Conservation (phyloP, 2,888 invertebrate species). For the Cephus pygmeus region DNA sequence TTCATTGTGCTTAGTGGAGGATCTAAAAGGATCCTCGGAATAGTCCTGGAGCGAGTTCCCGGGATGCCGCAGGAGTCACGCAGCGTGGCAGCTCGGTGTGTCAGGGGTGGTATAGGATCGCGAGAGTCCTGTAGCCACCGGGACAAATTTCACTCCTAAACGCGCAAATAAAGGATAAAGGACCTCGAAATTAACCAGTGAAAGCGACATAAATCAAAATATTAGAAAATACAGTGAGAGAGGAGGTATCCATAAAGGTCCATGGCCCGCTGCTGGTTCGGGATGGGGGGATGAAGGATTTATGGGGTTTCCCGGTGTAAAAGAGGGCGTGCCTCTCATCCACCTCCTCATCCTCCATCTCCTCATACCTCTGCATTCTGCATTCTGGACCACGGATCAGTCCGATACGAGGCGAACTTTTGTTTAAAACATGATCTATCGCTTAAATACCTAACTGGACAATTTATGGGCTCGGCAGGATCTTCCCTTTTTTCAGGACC, state of each 20-base stretch:
- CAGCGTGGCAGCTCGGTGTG: not conserved
- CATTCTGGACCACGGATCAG: conserved; percentile 48
- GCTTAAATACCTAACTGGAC: conserved; percentile 60
- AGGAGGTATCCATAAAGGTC: conserved; percentile 20
- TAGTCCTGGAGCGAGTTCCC: not conserved
- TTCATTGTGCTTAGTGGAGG: not conserved
- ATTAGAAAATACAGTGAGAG: conserved; percentile 58
- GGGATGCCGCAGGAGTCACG: not conserved
- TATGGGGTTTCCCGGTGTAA: conserved; percentile 54
- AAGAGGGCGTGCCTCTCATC: conserved; percentile 45
- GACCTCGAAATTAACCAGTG: conserved; percentile 60
- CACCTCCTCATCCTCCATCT: conserved; percentile 30
- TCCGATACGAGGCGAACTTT: conserved; percentile 48
- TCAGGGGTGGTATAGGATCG: not conserved
- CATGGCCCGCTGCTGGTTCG: not conserved
- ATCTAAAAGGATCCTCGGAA: not conserved
- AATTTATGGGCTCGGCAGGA: conserved; percentile 55
- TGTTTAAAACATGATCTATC: conserved; percentile 66
- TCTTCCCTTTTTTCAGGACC: conserved; percentile 23
- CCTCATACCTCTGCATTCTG: conserved; percentile 36
- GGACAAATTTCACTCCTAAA: conserved; percentile 60
- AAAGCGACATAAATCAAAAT: conserved; percentile 65
- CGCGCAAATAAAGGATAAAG: conserved; percentile 62
- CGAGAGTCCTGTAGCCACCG: conserved; percentile 13
- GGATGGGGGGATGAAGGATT: conserved; percentile 57